Conservation (phyloP, 92 coral and sea anemone species). For the Nematostella vectensis region DNA sequence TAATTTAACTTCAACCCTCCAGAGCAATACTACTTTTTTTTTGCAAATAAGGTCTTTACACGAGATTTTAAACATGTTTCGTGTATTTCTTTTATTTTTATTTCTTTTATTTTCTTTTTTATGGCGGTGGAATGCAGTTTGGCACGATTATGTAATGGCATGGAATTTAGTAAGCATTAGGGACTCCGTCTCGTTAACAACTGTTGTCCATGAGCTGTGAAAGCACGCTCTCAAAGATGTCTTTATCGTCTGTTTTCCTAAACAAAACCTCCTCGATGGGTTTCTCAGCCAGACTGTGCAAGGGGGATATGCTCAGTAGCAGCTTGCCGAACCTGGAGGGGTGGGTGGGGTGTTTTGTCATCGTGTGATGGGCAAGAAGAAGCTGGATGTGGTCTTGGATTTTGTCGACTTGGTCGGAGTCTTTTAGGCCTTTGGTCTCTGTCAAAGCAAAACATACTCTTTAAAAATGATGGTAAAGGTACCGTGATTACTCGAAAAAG, state of each 20-base stretch:
- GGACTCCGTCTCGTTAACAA: constrained; percentile 6
- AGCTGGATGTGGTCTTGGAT: constrained; percentile 90
- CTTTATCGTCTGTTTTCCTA: constrained; percentile 47
- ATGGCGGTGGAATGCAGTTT: no score
- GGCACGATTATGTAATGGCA: no score
- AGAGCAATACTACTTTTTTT: no score
- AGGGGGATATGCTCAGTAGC: constrained; percentile 56
- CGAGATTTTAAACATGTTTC: no score
- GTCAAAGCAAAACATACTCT: no score
- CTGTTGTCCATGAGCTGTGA: constrained; percentile 56
- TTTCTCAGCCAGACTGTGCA: constrained; percentile 78
- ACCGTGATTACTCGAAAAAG: no score
- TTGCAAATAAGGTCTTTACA: no score
- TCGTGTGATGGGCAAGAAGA: constrained; percentile 54
- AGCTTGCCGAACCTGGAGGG: constrained; percentile 91
- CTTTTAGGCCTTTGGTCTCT: constrained; percentile 92
- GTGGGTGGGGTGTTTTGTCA: constrained; percentile 45
- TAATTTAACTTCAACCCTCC: no score
- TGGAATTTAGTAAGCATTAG: background rate
- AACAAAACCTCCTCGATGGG: constrained; percentile 84
- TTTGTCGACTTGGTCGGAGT: constrained; percentile 66
- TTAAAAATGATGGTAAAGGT: background rate
- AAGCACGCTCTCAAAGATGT: constrained; percentile 66
- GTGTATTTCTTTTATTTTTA: no score
- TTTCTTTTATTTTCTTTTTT: no score